A percentile compares a stretch with the other conserved stretches of the same genome.
Conservation (phyloP, 2,797 vertebrate species). For the Chelidonichthys spinosus region DNA sequence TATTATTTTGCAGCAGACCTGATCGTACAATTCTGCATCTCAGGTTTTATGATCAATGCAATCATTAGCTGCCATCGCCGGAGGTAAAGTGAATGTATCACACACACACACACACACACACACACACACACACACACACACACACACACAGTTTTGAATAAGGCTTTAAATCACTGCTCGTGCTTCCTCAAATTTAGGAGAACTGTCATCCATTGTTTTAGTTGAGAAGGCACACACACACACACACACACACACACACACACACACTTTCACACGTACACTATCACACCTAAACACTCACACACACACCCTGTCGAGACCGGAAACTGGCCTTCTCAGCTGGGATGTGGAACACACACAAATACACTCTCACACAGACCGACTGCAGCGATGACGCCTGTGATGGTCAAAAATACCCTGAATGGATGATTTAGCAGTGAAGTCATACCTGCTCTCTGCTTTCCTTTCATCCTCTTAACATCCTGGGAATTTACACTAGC, state of each 20-base stretch:
- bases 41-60: too few relatives aligned
- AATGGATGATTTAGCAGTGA: slow-evolving; percentile 46
- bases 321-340: slow-evolving; percentile 69
- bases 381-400: slow-evolving; percentile 73
- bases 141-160: slow-evolving; percentile 18
- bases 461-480: slow-evolving; percentile 26
- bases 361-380: slow-evolving; percentile 65
- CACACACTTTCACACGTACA: too few relatives aligned
- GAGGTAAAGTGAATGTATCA: too few relatives aligned
- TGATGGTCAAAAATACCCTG: slow-evolving; percentile 67
- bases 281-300: not conserved
- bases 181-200: slow-evolving; percentile 57
- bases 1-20: too few relatives aligned
- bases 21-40: too few relatives aligned
- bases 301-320: slow-evolving; percentile 25
- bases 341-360: slow-evolving; percentile 73
- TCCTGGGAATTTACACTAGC: slow-evolving; percentile 36
- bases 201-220: slow-evolving; percentile 67
- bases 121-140: slow-evolving; percentile 17
- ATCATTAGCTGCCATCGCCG: too few relatives aligned
- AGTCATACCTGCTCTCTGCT: slow-evolving; percentile 50
- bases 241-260: not conserved
- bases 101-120: slow-evolving; percentile 47
- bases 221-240: slow-evolving; percentile 22
- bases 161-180: slow-evolving; percentile 63